Evolutionary conservation across 2,113 vertebrate species (phyloP), one percentile per base, ranked within the genome.

Genomic region (Tragulus kanchil): DNA sequence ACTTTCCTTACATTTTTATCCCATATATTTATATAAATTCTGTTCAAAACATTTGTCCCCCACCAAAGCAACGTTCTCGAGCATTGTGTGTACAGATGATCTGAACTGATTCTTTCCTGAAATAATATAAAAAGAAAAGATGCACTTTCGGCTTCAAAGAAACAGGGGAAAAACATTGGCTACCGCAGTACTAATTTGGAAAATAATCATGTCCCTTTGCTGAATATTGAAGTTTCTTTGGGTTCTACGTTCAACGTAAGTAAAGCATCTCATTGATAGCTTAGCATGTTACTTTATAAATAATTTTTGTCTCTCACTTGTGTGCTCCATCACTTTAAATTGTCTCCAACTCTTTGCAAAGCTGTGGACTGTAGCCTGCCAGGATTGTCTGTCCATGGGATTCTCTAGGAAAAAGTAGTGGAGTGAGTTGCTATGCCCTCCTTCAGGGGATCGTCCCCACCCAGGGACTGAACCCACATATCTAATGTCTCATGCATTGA

Each of bases 221-320:
- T 92, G 21, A 85, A 71, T 54, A 85, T 81, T 90, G n/a, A 71
- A 62, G 7, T 78, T 92, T 25, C 69, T 92, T 59, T 77, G 61
- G 75, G 5, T 6, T 77, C 25, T 61, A 58, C 3, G 26, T 52
- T 59, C 31, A 69, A 4, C 3, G 17, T 11, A 42, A 28, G 28
- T 36, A 69, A 71, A 5, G 12, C 6, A 23, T 71, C 31, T 64
- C 17, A 21, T 5, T 36, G 45, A 62, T n/a, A 59, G 52, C 21
- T 92, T 77, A 48, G 75, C 87, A 77, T 61, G 5, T 85, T 54
- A 90, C n/a, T 89, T 93, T 26, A 58, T 1, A n/a, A 85, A 50
- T 12, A 52, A 56, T 23, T 50, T 59, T 48, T 67, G 10, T 71
- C 52, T 65, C 45, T 82, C n/a, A 5, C 42, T 45, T 73, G 10